Evolutionary conservation across 2,113 vertebrate species (phyloP).

Genomic region (Rostratula benghalensis): DNA sequence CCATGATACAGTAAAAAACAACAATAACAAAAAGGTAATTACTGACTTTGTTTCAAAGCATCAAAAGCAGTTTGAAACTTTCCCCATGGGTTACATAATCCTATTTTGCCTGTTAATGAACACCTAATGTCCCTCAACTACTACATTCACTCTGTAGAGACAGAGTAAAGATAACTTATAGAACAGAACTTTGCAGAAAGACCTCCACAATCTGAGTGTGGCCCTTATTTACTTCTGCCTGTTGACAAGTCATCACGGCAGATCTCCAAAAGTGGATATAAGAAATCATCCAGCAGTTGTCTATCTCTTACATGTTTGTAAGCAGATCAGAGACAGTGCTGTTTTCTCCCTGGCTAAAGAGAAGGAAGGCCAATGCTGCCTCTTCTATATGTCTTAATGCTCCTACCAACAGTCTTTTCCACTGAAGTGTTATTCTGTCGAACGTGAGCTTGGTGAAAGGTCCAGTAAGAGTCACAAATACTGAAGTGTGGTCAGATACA

Average conservation of each 20-base stretch:
- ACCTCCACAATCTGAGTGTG: not conserved
- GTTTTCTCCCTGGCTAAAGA: not conserved
- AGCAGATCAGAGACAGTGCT: not conserved
- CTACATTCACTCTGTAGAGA: not conserved
- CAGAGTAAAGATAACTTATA: not conserved
- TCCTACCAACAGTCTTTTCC: not conserved
- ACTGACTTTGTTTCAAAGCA: not conserved
- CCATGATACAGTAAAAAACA: not conserved
- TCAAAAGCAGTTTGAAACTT: not conserved
- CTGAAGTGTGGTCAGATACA: not conserved
- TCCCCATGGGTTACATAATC: not conserved
- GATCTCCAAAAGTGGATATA: not conserved
- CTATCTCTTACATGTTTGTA: not conserved
- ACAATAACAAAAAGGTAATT: not conserved
- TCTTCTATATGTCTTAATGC: too few relatives aligned
- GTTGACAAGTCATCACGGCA: not conserved
- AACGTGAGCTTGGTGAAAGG: not conserved
- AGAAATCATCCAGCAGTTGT: rapidly evolving
- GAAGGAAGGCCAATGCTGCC: not conserved
- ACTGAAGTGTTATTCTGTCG: not conserved
- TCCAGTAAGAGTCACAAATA: not conserved
- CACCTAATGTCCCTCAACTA: not conserved
- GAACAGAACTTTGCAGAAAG: not conserved
- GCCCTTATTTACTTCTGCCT: not conserved
- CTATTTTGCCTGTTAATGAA: not conserved